Evolutionary conservation across 1,140 invertebrate species (phyloP).

Genomic region (Xylocopa sonorina): DNA sequence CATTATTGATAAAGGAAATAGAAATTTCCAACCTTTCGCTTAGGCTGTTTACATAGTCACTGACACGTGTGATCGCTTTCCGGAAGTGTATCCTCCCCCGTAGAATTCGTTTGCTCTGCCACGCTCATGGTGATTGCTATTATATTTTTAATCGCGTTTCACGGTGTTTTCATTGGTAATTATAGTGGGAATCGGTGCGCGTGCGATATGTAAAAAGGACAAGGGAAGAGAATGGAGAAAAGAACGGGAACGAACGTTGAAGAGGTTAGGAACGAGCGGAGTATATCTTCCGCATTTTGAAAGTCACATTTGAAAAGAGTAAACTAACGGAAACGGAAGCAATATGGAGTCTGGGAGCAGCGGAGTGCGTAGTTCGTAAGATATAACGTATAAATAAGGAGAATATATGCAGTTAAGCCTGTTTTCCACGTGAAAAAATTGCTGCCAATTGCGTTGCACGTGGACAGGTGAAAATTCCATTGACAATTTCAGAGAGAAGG

Average conservation of each 20-base stretch:
- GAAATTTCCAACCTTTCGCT: too few species aligned
- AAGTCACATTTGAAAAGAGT: not conserved
- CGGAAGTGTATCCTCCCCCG: not conserved
- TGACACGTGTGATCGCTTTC: not conserved
- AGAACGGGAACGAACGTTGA: too few species aligned
- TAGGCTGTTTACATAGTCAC: not conserved
- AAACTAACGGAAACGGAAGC: not conserved
- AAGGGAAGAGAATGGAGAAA: not conserved
- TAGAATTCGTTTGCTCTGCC: conserved; percentile 23
- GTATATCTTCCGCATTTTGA: not conserved
- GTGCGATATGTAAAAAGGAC: too few species aligned
- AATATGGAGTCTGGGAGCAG: not conserved
- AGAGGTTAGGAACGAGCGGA: not conserved
- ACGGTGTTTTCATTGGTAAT: conserved; percentile 5
- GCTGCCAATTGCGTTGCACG: too few species aligned
- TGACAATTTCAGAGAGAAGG: too few species aligned
- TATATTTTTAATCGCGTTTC: conserved; percentile 35
- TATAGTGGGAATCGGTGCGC: not conserved
- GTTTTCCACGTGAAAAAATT: too few species aligned
- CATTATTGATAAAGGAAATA: too few species aligned
- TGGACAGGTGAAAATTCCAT: too few species aligned
- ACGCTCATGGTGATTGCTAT: not conserved
- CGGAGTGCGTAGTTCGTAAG: conserved; percentile 26
- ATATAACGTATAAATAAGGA: conserved; percentile 32
- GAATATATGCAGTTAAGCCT: conserved; percentile 31